A percentile compares a stretch with the other conserved stretches of the same genome.
These are phyloP conservation scores for Spinibarbus caldwelli DNA, from an alignment of 2,797 vertebrate genomes.

Conservation along the genomic window DNA sequence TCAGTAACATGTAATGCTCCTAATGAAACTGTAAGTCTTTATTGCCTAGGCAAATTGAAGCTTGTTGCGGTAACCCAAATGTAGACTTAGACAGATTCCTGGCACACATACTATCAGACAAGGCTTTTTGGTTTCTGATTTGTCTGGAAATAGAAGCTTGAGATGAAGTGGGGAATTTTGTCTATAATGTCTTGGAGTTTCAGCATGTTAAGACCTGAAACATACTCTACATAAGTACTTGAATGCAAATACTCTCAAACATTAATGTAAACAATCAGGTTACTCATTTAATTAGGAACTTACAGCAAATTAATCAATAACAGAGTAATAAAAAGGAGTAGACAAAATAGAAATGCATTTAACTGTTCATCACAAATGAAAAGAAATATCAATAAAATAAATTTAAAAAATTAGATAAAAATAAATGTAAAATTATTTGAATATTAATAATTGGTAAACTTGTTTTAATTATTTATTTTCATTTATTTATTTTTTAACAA, in stretches of 20 bases:
- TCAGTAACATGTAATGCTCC: conserved; percentile 38
- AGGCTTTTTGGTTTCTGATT: conserved; percentile 5
- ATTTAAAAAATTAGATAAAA: too few species aligned
- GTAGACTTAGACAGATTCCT: conserved; percentile 35
- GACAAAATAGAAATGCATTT: too few species aligned
- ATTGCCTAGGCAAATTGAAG: conserved; percentile 50
- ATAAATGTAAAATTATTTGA: too few species aligned
- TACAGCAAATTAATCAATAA: not conserved
- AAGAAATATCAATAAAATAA: too few species aligned
- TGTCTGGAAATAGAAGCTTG: conserved; percentile 10
- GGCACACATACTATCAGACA: conserved; percentile 38
- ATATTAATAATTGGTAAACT: too few species aligned
- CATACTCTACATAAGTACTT: not conserved
- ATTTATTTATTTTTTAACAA: not conserved
- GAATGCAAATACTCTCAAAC: not conserved
- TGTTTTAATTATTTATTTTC: too few species aligned
- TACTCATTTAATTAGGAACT: not conserved
- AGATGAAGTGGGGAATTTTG: not conserved
- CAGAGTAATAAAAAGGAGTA: too few species aligned
- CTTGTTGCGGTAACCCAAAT: conserved; percentile 39
- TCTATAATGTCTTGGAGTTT: not conserved
- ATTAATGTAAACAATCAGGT: not conserved
- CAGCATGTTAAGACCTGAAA: not conserved
- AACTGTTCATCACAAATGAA: too few species aligned
- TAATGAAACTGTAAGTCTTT: conserved; percentile 53